These are phyloP conservation scores for Melanotaenia pygmaea DNA, from an alignment of 2,797 vertebrate species.

Conservation along the genomic window DNA sequence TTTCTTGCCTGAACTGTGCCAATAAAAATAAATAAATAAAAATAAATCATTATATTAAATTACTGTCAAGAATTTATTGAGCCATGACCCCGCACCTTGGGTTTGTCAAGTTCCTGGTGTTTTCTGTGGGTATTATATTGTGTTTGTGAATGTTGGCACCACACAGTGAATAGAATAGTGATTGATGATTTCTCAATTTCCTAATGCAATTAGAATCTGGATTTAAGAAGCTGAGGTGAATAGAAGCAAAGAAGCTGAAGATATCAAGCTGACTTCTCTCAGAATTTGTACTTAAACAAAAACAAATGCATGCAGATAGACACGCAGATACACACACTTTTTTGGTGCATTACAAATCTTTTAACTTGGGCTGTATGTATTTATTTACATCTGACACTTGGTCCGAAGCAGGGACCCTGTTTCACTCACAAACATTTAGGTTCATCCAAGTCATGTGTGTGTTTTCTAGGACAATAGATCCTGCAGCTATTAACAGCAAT, in stretches of 20 bases:
- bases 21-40: slow-evolving; percentile 46
- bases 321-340: not conserved
- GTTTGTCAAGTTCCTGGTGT: slow-evolving; percentile 38
- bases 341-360: not conserved
- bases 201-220: slow-evolving; percentile 66
- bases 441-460: slow-evolving; percentile 15
- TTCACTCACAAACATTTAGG: slow-evolving; percentile 13
- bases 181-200: slow-evolving; percentile 68
- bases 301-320: not conserved
- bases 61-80: slow-evolving; percentile 58
- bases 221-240: slow-evolving; percentile 28
- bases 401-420: slow-evolving; percentile 31
- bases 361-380: not conserved
- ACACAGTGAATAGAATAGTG: slow-evolving; percentile 25
- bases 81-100: slow-evolving; percentile 35
- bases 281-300: slow-evolving; percentile 13
- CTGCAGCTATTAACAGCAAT: slow-evolving; percentile 75
- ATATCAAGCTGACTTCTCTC: slow-evolving; percentile 37
- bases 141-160: slow-evolving; percentile 14
- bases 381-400: slow-evolving; percentile 10
- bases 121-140: slow-evolving; percentile 23
- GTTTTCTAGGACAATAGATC: slow-evolving; percentile 38
- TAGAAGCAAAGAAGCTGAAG: slow-evolving; percentile 31
- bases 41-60: slow-evolving; percentile 65
- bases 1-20: slow-evolving; percentile 37